Conservation (phyloP, 2,113 vertebrate species). For the Macquaria australasica region DNA sequence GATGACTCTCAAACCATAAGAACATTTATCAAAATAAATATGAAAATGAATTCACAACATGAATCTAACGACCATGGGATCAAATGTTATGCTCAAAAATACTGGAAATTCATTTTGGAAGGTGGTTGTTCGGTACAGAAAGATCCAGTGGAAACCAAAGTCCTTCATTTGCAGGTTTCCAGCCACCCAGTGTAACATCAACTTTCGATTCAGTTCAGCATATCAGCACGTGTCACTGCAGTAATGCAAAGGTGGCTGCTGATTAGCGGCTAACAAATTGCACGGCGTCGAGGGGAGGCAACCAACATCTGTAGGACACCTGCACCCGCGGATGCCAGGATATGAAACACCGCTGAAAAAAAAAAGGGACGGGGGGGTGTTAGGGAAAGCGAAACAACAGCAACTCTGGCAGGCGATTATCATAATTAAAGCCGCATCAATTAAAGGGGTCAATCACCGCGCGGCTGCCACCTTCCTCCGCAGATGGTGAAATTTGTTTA, state of each 20-base stretch:
- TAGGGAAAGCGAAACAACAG: conserved; percentile 58
- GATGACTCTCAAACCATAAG: neutral
- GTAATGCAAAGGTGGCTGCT: conserved; percentile 65
- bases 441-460: conserved; percentile 89
- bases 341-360: conserved; percentile 68
- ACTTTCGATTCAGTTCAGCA: neutral
- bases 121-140: neutral
- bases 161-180: conserved; percentile 21
- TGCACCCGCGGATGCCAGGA: conserved; percentile 89
- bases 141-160: neutral
- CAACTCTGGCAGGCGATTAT: conserved; percentile 91
- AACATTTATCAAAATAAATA: neutral
- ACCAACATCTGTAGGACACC: conserved; percentile 88
- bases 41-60: neutral
- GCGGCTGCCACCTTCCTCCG: conserved; percentile 88
- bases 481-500: conserved; percentile 91
- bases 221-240: conserved; percentile 38
- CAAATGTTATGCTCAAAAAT: neutral
- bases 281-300: conserved; percentile 42
- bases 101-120: neutral
- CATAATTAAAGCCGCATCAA: conserved; percentile 98
- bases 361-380: neutral
- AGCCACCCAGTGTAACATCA: neutral
- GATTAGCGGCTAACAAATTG: conserved; percentile 76
- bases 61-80: neutral